Conservation (phyloP, 1,140 invertebrate species). For the Drosophila santomea region DNA sequence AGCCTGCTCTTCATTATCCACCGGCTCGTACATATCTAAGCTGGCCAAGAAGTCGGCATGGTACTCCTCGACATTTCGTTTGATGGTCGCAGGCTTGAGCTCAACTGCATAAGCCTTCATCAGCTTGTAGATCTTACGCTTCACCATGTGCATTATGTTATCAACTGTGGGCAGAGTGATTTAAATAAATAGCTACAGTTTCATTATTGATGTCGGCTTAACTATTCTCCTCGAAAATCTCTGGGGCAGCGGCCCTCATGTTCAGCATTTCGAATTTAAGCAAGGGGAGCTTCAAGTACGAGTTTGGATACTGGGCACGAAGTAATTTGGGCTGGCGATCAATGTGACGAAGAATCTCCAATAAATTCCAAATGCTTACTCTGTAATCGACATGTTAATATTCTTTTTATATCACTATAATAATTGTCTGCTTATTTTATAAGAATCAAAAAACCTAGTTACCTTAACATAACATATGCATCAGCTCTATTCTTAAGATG, state of each 20-base stretch:
- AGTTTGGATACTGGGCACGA: slow-evolving; percentile 68
- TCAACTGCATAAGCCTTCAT: slow-evolving; percentile 75
- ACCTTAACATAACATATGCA: slow-evolving; percentile 69
- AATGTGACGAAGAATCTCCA: slow-evolving; percentile 73
- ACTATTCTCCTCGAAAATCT: slow-evolving; percentile 77
- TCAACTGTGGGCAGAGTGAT: slow-evolving; percentile 51
- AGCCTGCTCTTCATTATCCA: slow-evolving; percentile 32
- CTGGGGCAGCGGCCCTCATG: slow-evolving; percentile 74
- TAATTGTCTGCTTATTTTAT: neutral
- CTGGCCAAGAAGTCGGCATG: slow-evolving; percentile 66
- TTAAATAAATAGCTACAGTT: neutral
- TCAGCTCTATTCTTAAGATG: slow-evolving; percentile 74
- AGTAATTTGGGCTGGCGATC: slow-evolving; percentile 62
- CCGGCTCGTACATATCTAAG: slow-evolving; percentile 42
- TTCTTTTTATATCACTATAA: too few species aligned
- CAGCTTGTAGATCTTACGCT: slow-evolving; percentile 70
- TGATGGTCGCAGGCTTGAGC: slow-evolving; percentile 46
- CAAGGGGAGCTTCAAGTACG: slow-evolving; percentile 73
- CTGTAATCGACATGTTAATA: slow-evolving; percentile 22
- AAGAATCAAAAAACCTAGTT: neutral
- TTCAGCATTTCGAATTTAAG: slow-evolving; percentile 79
- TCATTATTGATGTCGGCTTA: slow-evolving; percentile 14
- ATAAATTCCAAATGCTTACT: slow-evolving; percentile 67
- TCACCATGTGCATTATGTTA: slow-evolving; percentile 63
- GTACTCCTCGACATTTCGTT: slow-evolving; percentile 63